These are phyloP conservation scores for Idaea straminata DNA, from an alignment of 2,888 invertebrate genomes.

Conservation along the genomic window DNA sequence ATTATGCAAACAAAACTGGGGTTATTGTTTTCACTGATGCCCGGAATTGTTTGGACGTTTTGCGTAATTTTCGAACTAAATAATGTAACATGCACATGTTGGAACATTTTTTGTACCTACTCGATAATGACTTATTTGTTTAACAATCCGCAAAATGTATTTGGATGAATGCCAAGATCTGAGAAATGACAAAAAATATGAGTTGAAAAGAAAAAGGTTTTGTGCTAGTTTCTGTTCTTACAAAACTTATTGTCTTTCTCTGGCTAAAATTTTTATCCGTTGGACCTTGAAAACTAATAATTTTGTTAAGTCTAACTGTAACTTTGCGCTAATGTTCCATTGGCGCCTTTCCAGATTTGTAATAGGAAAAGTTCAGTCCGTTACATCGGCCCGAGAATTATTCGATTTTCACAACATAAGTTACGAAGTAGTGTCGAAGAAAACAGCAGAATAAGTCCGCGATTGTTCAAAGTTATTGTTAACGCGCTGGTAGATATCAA, in stretches of 20 bases:
- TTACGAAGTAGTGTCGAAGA: slow-evolving; percentile 13
- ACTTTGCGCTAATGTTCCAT: slow-evolving; percentile 35
- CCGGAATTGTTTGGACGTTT: slow-evolving; percentile 70
- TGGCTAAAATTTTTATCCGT: neutral
- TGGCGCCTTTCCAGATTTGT: slow-evolving; percentile 43
- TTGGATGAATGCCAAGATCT: neutral
- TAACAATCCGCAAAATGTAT: slow-evolving; percentile 3
- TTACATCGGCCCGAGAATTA: slow-evolving; percentile 32
- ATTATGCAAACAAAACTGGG: slow-evolving; percentile 71
- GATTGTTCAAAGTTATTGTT: neutral
- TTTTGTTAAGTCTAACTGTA: slow-evolving; percentile 27
- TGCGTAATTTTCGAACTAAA: slow-evolving; percentile 70
- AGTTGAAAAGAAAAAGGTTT: slow-evolving; percentile 3
- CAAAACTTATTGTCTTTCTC: neutral
- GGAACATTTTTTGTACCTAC: slow-evolving; percentile 20
- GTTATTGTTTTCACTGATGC: slow-evolving; percentile 67
- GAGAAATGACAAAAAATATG: neutral
- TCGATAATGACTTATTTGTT: slow-evolving; percentile 13
- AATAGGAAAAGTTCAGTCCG: slow-evolving; percentile 44
- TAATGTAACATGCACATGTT: slow-evolving; percentile 44
- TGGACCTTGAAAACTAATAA: slow-evolving; percentile 20
- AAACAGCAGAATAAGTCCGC: slow-evolving; percentile 11
- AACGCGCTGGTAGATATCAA: neutral
- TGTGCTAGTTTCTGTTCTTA: neutral
- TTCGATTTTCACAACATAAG: slow-evolving; percentile 30